Evolutionary conservation across 2,113 vertebrate genomes (phyloP).

Genomic region (Tragulus kanchil): DNA sequence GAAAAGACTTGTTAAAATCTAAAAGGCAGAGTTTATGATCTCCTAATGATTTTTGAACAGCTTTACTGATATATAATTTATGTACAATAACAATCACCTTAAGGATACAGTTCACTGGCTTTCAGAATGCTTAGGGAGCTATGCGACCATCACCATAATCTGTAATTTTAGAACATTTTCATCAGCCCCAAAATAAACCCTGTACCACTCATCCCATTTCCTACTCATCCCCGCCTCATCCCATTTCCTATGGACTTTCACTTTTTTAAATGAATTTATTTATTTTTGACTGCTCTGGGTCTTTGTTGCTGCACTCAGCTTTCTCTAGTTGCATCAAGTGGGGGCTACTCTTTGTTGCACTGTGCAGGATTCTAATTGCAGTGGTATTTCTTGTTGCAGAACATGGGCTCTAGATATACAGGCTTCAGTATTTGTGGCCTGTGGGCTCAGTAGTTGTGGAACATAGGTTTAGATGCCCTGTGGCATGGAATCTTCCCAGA

Average conservation of each 20-base stretch:
- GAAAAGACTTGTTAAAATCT: constrained; percentile 32
- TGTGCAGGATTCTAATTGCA: too few species aligned
- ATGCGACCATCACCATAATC: background rate
- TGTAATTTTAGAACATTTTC: background rate
- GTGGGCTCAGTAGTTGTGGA: too few species aligned
- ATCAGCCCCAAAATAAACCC: background rate
- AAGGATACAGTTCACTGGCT: background rate
- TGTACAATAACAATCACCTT: background rate
- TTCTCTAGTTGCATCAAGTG: too few species aligned
- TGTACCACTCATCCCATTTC: background rate
- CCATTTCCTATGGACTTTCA: background rate
- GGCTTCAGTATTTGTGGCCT: too few species aligned
- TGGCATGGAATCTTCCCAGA: too few species aligned
- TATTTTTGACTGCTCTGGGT: background rate
- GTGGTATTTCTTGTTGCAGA: too few species aligned
- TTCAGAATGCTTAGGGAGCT: background rate
- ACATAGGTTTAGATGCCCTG: too few species aligned
- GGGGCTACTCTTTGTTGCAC: too few species aligned
- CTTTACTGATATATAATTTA: background rate
- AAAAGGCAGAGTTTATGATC: background rate
- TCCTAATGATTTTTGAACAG: background rate
- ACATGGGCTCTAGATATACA: too few species aligned
- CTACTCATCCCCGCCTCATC: background rate
- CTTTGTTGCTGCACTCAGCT: too few species aligned
- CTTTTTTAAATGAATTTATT: background rate